Conservation (phyloP, 1,140 invertebrate genomes). For the Drosophila kikkawai region DNA sequence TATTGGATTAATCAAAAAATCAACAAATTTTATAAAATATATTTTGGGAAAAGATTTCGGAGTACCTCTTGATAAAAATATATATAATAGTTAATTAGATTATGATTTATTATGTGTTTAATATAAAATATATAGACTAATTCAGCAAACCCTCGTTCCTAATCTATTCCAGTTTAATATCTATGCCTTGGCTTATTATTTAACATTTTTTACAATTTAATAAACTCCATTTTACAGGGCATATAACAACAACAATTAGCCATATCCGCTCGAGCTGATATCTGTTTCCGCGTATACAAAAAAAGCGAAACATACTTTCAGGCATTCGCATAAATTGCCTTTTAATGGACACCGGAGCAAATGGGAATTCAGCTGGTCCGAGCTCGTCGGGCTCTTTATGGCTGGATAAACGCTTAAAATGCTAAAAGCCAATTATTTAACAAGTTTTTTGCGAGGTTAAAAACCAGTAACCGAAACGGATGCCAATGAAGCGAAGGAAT, state of each 20-base stretch:
- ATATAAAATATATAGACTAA: background rate
- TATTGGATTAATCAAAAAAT: slow-evolving; percentile 58
- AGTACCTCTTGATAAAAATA: background rate
- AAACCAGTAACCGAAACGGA: slow-evolving; percentile 24
- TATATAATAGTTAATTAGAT: no score
- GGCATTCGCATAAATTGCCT: slow-evolving; percentile 44
- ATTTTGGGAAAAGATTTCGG: no score
- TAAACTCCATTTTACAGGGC: slow-evolving; percentile 4
- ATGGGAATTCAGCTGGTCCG: slow-evolving; percentile 13
- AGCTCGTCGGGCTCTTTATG: slow-evolving; percentile 35
- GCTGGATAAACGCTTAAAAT: slow-evolving; percentile 52
- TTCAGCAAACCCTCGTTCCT: no score
- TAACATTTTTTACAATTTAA: background rate
- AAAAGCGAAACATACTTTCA: slow-evolving; percentile 41
- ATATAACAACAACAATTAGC: slow-evolving; percentile 45
- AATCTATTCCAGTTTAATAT: background rate
- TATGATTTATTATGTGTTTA: background rate
- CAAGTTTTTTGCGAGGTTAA: slow-evolving; percentile 30
- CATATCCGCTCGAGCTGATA: slow-evolving; percentile 20
- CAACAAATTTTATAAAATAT: background rate
- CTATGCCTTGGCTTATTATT: background rate
- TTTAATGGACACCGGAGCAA: slow-evolving; percentile 44
- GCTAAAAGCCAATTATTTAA: slow-evolving; percentile 56
- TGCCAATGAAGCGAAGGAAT: slow-evolving; percentile 35
- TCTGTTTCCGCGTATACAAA: slow-evolving; percentile 20